Percentiles rank a stretch among this genome's conserved stretches.
Conservation (phyloP, 2,888 invertebrate species). For the Atethmia centrago region DNA sequence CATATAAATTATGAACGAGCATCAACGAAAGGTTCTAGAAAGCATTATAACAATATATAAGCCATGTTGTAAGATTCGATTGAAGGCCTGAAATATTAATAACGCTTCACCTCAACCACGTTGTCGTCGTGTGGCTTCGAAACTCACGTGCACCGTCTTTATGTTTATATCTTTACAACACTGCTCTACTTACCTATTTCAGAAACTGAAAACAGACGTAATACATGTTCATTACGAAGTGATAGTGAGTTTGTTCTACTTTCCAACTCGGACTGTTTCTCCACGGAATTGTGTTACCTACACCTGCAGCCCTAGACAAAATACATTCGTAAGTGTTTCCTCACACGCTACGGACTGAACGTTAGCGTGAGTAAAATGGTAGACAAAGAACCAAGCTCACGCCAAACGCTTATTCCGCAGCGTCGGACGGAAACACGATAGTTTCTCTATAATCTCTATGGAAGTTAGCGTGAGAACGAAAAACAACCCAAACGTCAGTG, state of each 20-base stretch:
- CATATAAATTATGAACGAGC: not conserved
- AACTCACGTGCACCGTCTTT: constrained; percentile 16
- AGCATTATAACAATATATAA: not conserved
- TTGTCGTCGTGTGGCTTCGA: constrained; percentile 44
- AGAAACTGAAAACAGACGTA: constrained; percentile 29
- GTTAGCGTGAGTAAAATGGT: too few species aligned
- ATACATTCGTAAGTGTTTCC: too few species aligned
- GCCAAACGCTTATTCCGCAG: too few species aligned
- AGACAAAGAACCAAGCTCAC: too few species aligned
- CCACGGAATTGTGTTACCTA: constrained; percentile 7
- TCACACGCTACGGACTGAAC: too few species aligned
- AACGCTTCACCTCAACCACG: constrained; percentile 30
- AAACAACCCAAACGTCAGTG: too few species aligned
- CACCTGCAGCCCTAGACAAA: too few species aligned
- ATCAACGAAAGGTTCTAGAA: not conserved
- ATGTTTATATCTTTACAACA: constrained; percentile 11
- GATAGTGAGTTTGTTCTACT: constrained; percentile 45
- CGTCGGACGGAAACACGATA: too few species aligned
- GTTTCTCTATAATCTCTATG: too few species aligned
- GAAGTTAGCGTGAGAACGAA: too few species aligned
- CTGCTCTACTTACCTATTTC: constrained; percentile 34
- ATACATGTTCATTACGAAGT: constrained; percentile 21
- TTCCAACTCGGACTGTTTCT: constrained; percentile 38
- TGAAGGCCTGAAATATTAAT: constrained; percentile 34
- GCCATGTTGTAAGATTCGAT: constrained; percentile 8